Percentiles rank a stretch among this genome's conserved stretches.
Conservation (phyloP, 2,888 invertebrate species). For the Phlogophora meticulosa region DNA sequence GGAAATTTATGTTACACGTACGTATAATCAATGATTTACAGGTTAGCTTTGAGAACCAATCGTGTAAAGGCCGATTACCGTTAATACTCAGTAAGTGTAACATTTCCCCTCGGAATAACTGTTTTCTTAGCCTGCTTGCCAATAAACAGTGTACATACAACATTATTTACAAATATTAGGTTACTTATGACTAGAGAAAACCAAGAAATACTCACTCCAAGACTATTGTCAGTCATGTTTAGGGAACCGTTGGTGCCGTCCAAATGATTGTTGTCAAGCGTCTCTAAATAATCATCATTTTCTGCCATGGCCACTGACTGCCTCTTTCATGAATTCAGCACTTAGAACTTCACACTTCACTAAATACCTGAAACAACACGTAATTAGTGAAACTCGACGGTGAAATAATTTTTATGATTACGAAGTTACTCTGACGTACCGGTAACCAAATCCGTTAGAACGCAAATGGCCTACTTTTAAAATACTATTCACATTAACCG, state of each 20-base stretch:
- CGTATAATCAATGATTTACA: constrained; percentile 50
- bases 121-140: constrained; percentile 5
- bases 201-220: constrained; percentile 82
- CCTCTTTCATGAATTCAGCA: constrained; percentile 76
- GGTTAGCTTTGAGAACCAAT: constrained; percentile 57
- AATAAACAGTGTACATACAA: constrained; percentile 14
- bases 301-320: constrained; percentile 86
- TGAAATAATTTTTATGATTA: constrained; percentile 69
- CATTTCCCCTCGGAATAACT: constrained; percentile 15
- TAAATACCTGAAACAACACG: constrained; percentile 73
- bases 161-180: constrained; percentile 6
- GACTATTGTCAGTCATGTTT: constrained; percentile 89
- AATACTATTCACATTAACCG: constrained; percentile 78
- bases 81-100: constrained; percentile 55
- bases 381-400: constrained; percentile 45
- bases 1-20: constrained; percentile 39
- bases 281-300: constrained; percentile 89
- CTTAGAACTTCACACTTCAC: constrained; percentile 71
- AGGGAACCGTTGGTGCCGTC: constrained; percentile 92
- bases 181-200: constrained; percentile 25
- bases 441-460: constrained; percentile 87
- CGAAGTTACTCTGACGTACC: constrained; percentile 83
- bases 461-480: constrained; percentile 80
- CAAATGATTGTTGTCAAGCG: constrained; percentile 89
- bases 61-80: constrained; percentile 59